Conservation (phyloP, 1,140 invertebrate species). For the Dendrolimus kikuchii region DNA sequence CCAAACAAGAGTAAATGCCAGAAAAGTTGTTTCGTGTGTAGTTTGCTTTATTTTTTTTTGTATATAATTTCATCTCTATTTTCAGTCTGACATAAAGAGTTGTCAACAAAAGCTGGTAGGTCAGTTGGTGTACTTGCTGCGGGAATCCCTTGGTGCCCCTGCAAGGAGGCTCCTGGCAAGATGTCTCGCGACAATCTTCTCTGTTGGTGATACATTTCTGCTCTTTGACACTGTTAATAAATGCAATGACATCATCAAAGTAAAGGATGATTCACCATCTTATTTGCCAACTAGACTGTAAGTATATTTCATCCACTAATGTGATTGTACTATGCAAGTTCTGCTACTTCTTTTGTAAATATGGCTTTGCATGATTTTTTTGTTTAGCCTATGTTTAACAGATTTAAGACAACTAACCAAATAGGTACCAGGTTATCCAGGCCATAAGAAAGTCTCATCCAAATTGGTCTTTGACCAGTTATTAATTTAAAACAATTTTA, state of each 20-base stretch:
- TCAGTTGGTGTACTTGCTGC: constrained; percentile 91
- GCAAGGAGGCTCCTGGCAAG: constrained; percentile 93
- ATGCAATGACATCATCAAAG: constrained; percentile 97
- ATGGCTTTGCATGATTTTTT: too few relatives aligned
- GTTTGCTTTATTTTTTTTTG: background rate
- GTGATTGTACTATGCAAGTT: background rate
- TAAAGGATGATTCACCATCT: constrained; percentile 97
- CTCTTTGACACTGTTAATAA: constrained; percentile 98
- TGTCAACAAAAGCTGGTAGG: constrained; percentile 97
- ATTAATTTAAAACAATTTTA: too few relatives aligned
- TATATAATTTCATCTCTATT: background rate
- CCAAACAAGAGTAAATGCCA: too few relatives aligned
- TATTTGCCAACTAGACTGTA: constrained; percentile 95
- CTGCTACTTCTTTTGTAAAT: background rate
- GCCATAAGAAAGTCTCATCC: too few relatives aligned
- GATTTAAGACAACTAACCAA: too few relatives aligned
- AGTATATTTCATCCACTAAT: constrained; percentile 63
- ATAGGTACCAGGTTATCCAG: too few relatives aligned
- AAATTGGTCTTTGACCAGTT: too few relatives aligned
- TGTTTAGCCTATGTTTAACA: too few relatives aligned
- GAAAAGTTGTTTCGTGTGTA: too few relatives aligned
- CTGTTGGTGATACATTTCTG: constrained; percentile 96
- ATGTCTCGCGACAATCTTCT: constrained; percentile 95
- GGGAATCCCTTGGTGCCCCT: constrained; percentile 90
- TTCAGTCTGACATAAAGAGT: constrained; percentile 94